phyloP scores from a whole-genome alignment of 2,113 vertebrate genomes.

The Scophthalmus maximus region DNA sequence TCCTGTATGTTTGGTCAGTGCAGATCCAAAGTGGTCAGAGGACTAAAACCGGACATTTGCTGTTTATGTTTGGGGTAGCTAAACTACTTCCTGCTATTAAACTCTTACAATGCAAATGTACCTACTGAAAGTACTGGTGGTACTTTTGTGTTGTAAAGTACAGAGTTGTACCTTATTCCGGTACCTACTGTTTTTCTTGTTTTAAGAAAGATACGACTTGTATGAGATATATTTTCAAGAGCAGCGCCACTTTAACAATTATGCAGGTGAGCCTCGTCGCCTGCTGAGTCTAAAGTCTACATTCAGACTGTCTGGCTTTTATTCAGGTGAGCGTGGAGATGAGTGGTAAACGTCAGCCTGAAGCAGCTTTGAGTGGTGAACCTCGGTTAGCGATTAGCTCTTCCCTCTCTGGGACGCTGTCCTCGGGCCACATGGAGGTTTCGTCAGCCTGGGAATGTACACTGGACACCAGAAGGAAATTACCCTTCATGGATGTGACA shows the following conservation, averaged over 20 bases:
- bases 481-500: slow-evolving; percentile 59
- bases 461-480: slow-evolving; percentile 48
- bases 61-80: too few relatives aligned
- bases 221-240: slow-evolving; percentile 3
- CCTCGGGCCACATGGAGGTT: slow-evolving; percentile 33
- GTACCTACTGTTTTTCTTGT: not conserved
- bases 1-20: too few relatives aligned
- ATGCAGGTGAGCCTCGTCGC: slow-evolving; percentile 12
- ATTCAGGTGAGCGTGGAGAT: slow-evolving; percentile 19
- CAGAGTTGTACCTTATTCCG: too few relatives aligned
- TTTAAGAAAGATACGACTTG: not conserved
- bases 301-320: slow-evolving; percentile 18
- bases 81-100: too few relatives aligned
- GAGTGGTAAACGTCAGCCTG: slow-evolving; percentile 21
- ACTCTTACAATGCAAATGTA: too few relatives aligned
- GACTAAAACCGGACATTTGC: too few relatives aligned
- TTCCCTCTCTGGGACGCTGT: slow-evolving; percentile 39
- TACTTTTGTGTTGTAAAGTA: too few relatives aligned
- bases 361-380: slow-evolving; percentile 48
- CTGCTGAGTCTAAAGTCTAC: slow-evolving; percentile 12
- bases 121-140: too few relatives aligned
- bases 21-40: too few relatives aligned
- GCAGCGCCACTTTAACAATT: slow-evolving; percentile 12
- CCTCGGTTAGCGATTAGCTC: slow-evolving; percentile 51
- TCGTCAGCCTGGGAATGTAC: slow-evolving; percentile 29